Percentiles rank a stretch among this genome's conserved stretches.
These are phyloP conservation scores for Betta splendens DNA, from an alignment of 2,797 vertebrate species.

Conservation along the genomic window DNA sequence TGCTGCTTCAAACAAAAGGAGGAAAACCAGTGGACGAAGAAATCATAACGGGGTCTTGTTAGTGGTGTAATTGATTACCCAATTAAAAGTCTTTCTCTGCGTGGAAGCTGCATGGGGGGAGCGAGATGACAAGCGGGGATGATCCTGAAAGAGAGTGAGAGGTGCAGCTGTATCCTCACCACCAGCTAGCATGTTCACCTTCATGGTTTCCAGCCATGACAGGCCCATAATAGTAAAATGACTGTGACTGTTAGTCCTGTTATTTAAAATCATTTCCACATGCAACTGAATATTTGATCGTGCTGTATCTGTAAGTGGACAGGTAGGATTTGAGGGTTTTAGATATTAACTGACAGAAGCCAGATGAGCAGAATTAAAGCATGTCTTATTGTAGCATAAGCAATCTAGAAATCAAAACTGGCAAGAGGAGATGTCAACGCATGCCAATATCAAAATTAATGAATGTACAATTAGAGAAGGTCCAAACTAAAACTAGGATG, in stretches of 20 bases:
- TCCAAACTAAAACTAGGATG: slow-evolving; percentile 22
- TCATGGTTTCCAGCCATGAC: slow-evolving; percentile 66
- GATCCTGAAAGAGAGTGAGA: slow-evolving; percentile 81
- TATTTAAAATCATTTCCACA: slow-evolving; percentile 56
- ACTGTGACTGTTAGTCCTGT: slow-evolving; percentile 63
- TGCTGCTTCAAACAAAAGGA: slow-evolving; percentile 67
- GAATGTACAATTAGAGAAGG: slow-evolving; percentile 15
- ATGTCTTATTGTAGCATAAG: slow-evolving; percentile 32
- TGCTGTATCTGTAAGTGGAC: slow-evolving; percentile 40
- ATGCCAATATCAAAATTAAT: slow-evolving; percentile 41
- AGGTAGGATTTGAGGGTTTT: slow-evolving; percentile 27
- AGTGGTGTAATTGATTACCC: slow-evolving; percentile 83
- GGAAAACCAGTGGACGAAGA: slow-evolving; percentile 64
- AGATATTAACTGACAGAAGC: slow-evolving; percentile 34
- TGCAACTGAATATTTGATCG: slow-evolving; percentile 61
- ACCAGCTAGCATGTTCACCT: slow-evolving; percentile 70
- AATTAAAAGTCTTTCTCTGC: slow-evolving; percentile 87
- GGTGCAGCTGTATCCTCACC: slow-evolving; percentile 80
- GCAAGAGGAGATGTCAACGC: slow-evolving; percentile 31
- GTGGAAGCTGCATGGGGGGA: slow-evolving; percentile 80
- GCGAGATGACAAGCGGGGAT: slow-evolving; percentile 81
- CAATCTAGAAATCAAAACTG: slow-evolving; percentile 30
- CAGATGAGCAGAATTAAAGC: slow-evolving; percentile 28
- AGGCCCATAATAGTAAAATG: slow-evolving; percentile 52
- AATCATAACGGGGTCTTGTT: slow-evolving; percentile 78